These are phyloP conservation scores for Hypomecis atomaria DNA, from an alignment of 2,888 invertebrate genomes.

Conservation along the genomic window DNA sequence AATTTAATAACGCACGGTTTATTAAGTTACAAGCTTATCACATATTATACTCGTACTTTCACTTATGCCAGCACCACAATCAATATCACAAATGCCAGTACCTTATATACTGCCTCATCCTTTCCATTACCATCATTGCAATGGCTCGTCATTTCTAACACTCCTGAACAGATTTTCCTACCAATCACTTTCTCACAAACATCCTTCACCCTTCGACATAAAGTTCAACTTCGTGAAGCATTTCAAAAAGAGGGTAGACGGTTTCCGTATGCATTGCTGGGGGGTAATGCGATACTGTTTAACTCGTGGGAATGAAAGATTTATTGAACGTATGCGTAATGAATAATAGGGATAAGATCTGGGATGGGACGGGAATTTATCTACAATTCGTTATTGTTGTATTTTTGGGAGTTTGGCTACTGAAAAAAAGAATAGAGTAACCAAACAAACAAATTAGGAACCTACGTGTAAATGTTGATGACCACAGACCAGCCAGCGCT, in stretches of 20 bases:
- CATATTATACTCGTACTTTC: no score
- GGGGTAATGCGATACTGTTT: constrained; percentile 75
- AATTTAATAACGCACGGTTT: no score
- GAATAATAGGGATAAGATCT: constrained; percentile 50
- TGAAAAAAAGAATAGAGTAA: not conserved
- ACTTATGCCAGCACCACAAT: no score
- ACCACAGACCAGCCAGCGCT: no score
- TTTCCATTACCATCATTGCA: constrained; percentile 31
- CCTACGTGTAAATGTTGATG: no score
- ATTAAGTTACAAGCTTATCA: no score
- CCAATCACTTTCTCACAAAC: constrained; percentile 39
- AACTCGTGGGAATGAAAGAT: constrained; percentile 72
- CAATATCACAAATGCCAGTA: constrained; percentile 4
- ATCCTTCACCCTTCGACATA: constrained; percentile 37
- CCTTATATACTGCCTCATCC: constrained; percentile 10
- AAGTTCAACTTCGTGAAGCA: constrained; percentile 41
- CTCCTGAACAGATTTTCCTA: constrained; percentile 76
- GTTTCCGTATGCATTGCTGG: constrained; percentile 24
- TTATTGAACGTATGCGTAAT: constrained; percentile 57
- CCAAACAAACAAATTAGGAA: no score
- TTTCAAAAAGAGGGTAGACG: constrained; percentile 46
- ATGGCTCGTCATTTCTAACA: constrained; percentile 74
- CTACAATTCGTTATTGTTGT: constrained; percentile 16
- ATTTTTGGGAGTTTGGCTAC: constrained; percentile 4
- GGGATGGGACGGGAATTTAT: constrained; percentile 31